Base-by-base conservation (phyloP, 2,797 vertebrate species). In the Centropyge bicolor region DNA sequence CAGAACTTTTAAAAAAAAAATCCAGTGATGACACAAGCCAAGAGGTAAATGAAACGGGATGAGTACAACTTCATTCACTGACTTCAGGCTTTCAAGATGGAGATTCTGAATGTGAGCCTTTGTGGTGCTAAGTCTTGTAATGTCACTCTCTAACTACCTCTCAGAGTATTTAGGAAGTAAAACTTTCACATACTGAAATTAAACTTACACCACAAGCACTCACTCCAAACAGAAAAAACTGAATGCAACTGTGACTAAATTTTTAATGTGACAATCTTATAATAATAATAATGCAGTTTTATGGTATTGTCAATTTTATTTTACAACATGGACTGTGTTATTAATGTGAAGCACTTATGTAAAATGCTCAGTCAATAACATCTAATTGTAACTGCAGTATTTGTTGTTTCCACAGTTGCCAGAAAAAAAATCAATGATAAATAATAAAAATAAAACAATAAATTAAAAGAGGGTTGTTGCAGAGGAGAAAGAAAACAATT, bases 31-130 rank as follows among this genome's bases (percentile, higher is more conserved):
- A 65, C 22, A 61, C 24, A 38, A 64, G 22, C 51, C 35, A 52
- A 74, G 36, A 74, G 17, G 14, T 57, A n/a, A 76, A 77, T 22
- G 60, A 76, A 69, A 46, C 74, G 36, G 22, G 60, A 82, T 73
- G 20, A 79, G 43, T 35, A 17, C 45, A 74, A 54, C 13, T 31
- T n/a, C 38, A 85, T 64, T 73, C 49, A 63, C 8, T 35, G 61
- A 65, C 24, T 63, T 24, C 27, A 73, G 64, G 46, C 31, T n/a
- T 19, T 7, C 12, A 56, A 46, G 59, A 60, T 8, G 41, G 61
- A 80, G 61, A 52, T 27, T 55, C 27, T 64, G 31, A 70, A 54
- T 61, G 41, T 46, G 70, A 60, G 64, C 16, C 8, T 70, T 57
- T 62, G 43, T 48, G 40, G 46, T 71, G 41, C n/a, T 5, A 20